Base-by-base conservation (phyloP, 2,888 invertebrate species). In the Rotaria socialis region DNA sequence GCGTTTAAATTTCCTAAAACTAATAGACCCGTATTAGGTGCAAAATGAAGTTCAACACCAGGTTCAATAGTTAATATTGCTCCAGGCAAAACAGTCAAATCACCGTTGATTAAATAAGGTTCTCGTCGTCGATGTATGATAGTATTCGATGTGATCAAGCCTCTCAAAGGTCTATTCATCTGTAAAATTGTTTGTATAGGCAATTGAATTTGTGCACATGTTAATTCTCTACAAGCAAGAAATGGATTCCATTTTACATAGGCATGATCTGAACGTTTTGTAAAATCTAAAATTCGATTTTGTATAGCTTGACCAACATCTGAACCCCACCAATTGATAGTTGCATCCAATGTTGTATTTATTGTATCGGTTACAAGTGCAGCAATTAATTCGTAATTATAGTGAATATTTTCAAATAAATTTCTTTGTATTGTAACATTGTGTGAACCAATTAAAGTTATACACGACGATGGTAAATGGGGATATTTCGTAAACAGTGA, bases 231-330 rank as follows among this genome's bases (percentile, higher is more conserved):
- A 67, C 86, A 84, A 0, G 94, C 93, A 87, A 97, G 93, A 91
- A 94, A 98, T 0, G 98, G 99, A 86, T 94, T 93, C 91, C 94
- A 99, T 24, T 94, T 93, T 0, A 97, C 97, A 85, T 97, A 94
- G 0, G 97, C 97, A 90, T 96, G 96, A 91, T 96, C 96, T 90
- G 99, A 99, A 98, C 99, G 99, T 90, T 98, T 97, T 90, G 99
- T 97, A 91, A 99, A 97, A 92, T 98, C 98, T 90, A 98, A 97
- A 89, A 98, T 96, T 90, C 94, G 93, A 85, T 93, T 93, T 87
- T 94, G 94, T 86, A 99, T 98, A 86, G 93, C 93, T 10, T 92
- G 92, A 85, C 95, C 94, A 86, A 94, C 93, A 0, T 92, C 92
- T 6, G 94, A 94, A 22, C 97, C 98, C 98, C 98, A 99, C 95